Conservation (phyloP, 2,888 invertebrate species). For the Polyploca ridens region DNA sequence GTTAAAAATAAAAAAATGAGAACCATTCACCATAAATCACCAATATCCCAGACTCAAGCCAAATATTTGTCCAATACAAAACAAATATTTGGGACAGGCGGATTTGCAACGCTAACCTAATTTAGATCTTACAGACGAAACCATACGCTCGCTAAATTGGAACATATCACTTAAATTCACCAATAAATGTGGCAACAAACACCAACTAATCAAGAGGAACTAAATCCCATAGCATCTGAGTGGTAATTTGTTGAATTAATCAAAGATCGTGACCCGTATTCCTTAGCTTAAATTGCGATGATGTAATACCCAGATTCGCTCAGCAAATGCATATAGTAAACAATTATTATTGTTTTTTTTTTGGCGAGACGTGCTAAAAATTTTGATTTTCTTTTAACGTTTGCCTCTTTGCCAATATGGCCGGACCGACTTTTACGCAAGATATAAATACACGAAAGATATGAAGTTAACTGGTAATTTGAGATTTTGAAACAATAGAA, state of each 20-base stretch:
- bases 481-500: too few species aligned
- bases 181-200: background rate
- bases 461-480: too few species aligned
- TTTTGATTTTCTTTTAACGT: too few species aligned
- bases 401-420: too few species aligned
- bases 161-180: background rate
- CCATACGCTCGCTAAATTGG: background rate
- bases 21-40: background rate
- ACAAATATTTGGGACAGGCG: background rate
- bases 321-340: background rate
- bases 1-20: too few species aligned
- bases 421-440: too few species aligned
- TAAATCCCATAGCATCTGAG: background rate
- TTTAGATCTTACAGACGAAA: background rate
- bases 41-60: background rate
- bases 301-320: background rate
- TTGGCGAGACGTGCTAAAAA: too few species aligned
- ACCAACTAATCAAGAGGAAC: background rate
- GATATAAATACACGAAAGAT: too few species aligned
- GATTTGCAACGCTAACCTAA: background rate
- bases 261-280: conserved; percentile 1
- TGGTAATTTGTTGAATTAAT: background rate
- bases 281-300: background rate
- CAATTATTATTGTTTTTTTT: background rate
- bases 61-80: background rate